Evolutionary conservation across 1,140 invertebrate genomes (phyloP), one percentile per base, ranked within the genome.

Genomic region (Drosophila erecta): DNA sequence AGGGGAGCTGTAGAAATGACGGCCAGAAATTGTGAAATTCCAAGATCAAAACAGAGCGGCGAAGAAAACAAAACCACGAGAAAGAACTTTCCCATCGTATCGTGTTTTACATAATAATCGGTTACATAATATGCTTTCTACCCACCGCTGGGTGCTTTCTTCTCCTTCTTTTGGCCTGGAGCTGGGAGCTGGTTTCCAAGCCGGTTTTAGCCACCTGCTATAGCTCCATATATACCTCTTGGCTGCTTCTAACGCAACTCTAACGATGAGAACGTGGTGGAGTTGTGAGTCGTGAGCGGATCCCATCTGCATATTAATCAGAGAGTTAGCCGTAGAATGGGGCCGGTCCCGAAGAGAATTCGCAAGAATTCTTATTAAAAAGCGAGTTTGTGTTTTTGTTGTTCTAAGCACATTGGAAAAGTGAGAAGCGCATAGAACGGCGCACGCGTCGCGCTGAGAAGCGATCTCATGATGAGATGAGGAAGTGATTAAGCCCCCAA

Each of bases 311-410:
- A 72, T 72, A 72, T 72, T 72, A 72, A 72, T 72, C 69, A 72
- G 67, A 72, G 49, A 55, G 43, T 35, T n/a, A 50, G 27, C 62
- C 46, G n/a, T 37, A 38, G 38, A 51, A 57, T 56, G 53, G 44
- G 61, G 55, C 33, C 49, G 27, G 47, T 53, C 33, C 51, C 41
- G 61, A 54, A 41, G 59, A 79, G 81, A 81, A 85, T 85, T 85
- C 73, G 81, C 81, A 85, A 86, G 81, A 85, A 86, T 86, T 86
- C 81, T 85, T 85, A 85, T 85, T 86, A 85, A 85, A 85, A 85
- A 85, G 81, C 81, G 81, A 85, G 81, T 85, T 84, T 84, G 60
- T 62, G 64, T 62, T 71, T 72, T 72, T 72, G 66, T 72, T 71
- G 46, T 72, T 71, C 64, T 71, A 71, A 71, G 70, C 49, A 62